These are phyloP conservation scores for Dipodomys ordii DNA, from an alignment of 2,113 vertebrate species.

Conservation along the genomic window DNA sequence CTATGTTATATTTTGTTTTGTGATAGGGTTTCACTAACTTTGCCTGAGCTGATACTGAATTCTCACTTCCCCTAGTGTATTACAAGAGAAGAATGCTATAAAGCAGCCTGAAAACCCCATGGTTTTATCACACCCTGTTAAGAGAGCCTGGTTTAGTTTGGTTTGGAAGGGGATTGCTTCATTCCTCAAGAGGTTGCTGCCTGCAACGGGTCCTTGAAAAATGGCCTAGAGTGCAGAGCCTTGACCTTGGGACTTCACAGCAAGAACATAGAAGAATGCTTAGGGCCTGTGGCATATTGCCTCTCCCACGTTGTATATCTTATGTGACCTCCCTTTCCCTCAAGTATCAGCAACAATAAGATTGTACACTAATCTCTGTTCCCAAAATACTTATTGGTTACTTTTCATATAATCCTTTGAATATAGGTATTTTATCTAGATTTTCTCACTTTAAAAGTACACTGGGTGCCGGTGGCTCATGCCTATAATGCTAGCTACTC, in stretches of 20 bases:
- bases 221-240: background rate
- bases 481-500: no score
- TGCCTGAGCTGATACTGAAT: no score
- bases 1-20: no score
- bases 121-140: background rate
- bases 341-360: background rate
- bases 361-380: background rate
- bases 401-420: slow-evolving; percentile 15
- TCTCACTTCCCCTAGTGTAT: background rate
- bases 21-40: no score
- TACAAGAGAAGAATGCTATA: background rate
- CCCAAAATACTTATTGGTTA: background rate
- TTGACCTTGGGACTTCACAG: background rate
- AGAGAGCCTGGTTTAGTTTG: background rate
- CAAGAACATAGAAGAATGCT: background rate
- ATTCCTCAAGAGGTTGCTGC: background rate
- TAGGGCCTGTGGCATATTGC: background rate
- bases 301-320: background rate
- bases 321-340: background rate
- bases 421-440: background rate
- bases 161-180: background rate
- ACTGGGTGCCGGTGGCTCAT: no score
- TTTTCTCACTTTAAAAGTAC: slow-evolving; percentile 34
- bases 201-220: background rate
- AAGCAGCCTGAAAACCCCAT: background rate